Evolutionary conservation across 1,140 invertebrate species (phyloP).

Genomic region (Neocloeon triangulifer): DNA sequence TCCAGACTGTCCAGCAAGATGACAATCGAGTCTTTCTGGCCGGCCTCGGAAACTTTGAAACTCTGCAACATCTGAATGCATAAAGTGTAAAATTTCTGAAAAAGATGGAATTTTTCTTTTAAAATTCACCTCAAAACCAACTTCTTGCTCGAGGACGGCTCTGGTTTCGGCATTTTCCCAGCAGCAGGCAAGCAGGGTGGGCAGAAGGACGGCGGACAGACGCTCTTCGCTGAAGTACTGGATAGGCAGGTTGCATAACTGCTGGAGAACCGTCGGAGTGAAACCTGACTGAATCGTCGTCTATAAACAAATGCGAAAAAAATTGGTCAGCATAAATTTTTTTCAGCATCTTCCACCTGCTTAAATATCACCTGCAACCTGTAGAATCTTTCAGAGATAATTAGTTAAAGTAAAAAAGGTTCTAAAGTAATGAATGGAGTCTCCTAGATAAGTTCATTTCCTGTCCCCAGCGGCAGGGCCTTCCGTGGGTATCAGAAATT

Average conservation of each 20-base stretch:
- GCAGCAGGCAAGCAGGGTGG: slow-evolving; percentile 65
- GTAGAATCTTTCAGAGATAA: no score
- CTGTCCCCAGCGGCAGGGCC: no score
- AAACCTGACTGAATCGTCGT: slow-evolving; percentile 55
- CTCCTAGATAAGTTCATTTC: no score
- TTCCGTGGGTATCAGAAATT: no score
- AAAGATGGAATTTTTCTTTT: slow-evolving; percentile 1
- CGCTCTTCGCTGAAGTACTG: slow-evolving; percentile 62
- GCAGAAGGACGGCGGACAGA: slow-evolving; percentile 57
- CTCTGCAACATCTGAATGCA: slow-evolving; percentile 35
- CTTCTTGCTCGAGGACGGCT: slow-evolving; percentile 50
- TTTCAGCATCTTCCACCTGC: not conserved
- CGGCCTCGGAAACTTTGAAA: slow-evolving; percentile 33
- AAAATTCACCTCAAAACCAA: slow-evolving; percentile 46
- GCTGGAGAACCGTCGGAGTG: slow-evolving; percentile 66
- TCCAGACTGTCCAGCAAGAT: slow-evolving; percentile 14
- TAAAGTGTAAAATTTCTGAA: slow-evolving; percentile 8
- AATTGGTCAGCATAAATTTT: not conserved
- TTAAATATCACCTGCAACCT: no score
- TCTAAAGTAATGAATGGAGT: no score
- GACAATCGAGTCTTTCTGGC: slow-evolving; percentile 30
- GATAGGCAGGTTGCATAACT: slow-evolving; percentile 72
- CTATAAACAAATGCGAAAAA: slow-evolving; percentile 22
- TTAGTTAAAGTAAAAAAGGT: no score
- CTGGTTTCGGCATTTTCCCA: slow-evolving; percentile 41